Base-by-base conservation (phyloP, 2,888 invertebrate species). In the Chorisops tibialis region DNA sequence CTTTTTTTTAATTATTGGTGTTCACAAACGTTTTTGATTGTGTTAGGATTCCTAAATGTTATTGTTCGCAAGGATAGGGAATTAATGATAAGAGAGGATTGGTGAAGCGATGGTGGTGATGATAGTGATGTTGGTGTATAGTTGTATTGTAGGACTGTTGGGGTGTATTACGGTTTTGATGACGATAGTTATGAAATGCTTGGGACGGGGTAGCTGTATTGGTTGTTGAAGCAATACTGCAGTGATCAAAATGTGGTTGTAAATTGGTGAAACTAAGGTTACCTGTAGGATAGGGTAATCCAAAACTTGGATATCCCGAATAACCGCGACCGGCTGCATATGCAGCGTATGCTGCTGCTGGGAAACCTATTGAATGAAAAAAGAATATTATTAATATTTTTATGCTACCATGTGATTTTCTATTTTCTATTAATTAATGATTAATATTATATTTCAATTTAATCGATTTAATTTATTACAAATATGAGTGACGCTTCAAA, bases 201-300 rank as follows among this genome's bases (percentile, higher is more conserved):
- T 7, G n/a, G n/a, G 12, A 16, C 14, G 16, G n/a, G 16, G n/a
- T 41, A 6, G 41, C 6, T 14, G n/a, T 41, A 41, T 41, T 41
- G 41, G 41, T 47, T 47, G 16, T 47, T 47, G 47, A 16, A 47
- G 47, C 47, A 19, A 6, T 77, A 73, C 18, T 79, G 78, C 70
- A 77, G 77, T 72, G 77, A 82, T 81, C 83, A 74, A 81, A 79
- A 80, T 84, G 85, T 83, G 86, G 87, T 83, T 87, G 87, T 35
- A 35, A 50, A 50, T 50, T 50, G 30, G 14, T n/a, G 19, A 65
- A 62, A 56, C 65, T 80, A 64, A 66, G 63, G 87, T 93, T 92
- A 93, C 93, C 93, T 92, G 94, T 91, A 80, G 94, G 94, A 84
- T 94, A 94, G 80, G 94, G 94, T 83, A 95, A 91, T 87, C 94